phyloP scores from a whole-genome alignment of 2,888 invertebrate species.

The Hyppa rectilinea region DNA sequence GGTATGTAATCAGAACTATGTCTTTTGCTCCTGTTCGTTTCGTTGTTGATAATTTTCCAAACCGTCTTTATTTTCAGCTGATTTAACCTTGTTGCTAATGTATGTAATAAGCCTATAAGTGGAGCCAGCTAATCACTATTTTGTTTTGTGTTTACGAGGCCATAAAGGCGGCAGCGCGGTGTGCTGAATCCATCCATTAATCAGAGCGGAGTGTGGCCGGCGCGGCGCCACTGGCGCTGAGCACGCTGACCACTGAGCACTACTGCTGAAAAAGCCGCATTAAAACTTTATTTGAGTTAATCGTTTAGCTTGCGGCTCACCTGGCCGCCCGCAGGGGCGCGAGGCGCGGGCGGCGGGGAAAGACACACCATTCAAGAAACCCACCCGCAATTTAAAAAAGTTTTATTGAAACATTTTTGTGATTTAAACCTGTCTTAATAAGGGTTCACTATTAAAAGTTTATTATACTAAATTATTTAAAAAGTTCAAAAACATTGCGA shows the following conservation, averaged over 20 bases:
- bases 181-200: conserved; percentile 22
- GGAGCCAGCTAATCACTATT: conserved; percentile 9
- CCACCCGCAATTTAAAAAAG: background rate
- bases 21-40: too few relatives aligned
- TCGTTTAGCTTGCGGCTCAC: conserved; percentile 26
- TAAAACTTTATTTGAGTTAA: conserved; percentile 42
- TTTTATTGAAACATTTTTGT: conserved; percentile 11
- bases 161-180: background rate
- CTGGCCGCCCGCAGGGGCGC: background rate
- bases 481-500: background rate
- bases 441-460: background rate
- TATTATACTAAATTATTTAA: background rate
- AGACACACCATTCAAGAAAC: conserved; percentile 6
- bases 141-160: conserved; percentile 21
- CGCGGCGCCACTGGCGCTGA: background rate
- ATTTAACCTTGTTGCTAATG: too few relatives aligned
- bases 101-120: conserved; percentile 5
- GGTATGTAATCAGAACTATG: too few relatives aligned
- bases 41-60: too few relatives aligned
- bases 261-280: conserved; percentile 9
- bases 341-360: background rate
- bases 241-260: background rate
- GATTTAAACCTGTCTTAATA: background rate
- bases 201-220: background rate
- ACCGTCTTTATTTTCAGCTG: too few relatives aligned